Evolutionary conservation across 2,888 invertebrate species (phyloP), one percentile per base, ranked within the genome.

Genomic region (Tuta absoluta): DNA sequence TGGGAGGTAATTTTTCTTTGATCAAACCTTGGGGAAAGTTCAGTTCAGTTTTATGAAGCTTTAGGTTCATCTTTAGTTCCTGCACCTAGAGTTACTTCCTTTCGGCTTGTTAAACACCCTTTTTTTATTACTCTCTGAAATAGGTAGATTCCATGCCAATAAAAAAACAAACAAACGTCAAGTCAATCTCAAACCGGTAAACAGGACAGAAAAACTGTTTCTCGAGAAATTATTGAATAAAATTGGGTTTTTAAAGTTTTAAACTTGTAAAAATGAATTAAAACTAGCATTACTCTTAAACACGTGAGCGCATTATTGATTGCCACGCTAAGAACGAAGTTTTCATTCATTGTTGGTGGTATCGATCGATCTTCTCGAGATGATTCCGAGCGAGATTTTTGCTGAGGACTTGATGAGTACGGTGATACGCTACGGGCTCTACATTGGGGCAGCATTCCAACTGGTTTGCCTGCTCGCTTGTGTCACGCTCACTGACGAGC

Each of bases 371-470:
- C 14, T 19, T 11, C 19, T n/a, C 45, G 58, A 21, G 17, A 91
- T 91, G 91, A 93, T 93, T 72, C 93, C 93, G 2, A 92, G 72
- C 69, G 91, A 91, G 72, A 89, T 91, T 69, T 91, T 88, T 66
- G 82, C 93, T 28, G 95, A 95, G 84, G 95, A 95, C 79, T 85
- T 95, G 72, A 93, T 96, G 75, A 95, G 95, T 68, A 94, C 94
- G 17, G 87, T 96, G 66, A 93, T 97, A 37, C 93, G 96, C 38
- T 96, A 95, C 82, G 97, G 97, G 14, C 88, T 98, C 5, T 97
- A 97, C 77, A 88, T 97, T 45, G 97, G 97, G 5, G 97, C 97
- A 17, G 93, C 96, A n/a, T 98, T 98, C 78, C 98, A 98, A 86
- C 86, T 98, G 64, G 87, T 95, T 23, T 98, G 97, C 78, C 93